Evolutionary conservation across 2,113 vertebrate genomes (phyloP), one percentile per base, ranked within the genome.

Genomic region (Etheostoma spectabile): DNA sequence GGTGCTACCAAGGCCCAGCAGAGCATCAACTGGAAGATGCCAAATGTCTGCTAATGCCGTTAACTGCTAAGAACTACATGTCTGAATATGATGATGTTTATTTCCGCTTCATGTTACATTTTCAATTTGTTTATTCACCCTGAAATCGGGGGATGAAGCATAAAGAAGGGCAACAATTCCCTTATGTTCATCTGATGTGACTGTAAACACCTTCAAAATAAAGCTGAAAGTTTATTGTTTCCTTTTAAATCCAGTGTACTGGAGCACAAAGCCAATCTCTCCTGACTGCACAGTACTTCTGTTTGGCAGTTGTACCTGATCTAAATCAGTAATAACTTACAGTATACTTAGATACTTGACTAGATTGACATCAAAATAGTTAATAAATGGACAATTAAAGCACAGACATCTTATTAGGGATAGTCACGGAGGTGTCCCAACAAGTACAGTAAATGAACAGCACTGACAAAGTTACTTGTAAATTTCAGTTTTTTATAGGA

Each of bases 221-320:
- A 67, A 60, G 27, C 14, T 51, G 8, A 46, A 66, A 27, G n/a
- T 46, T 48, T 46, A 56, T 53, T 55, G 42, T 59, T 75, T 70
- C 3, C 61, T 80, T 73, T 66, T 15, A 72, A 60, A 57, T 73
- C 14, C 79, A 63, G 30, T 52, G 22, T 51, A 52, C 16, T 18
- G n/a, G 16, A 51, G 35, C 59, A 45, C 8, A 57, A 0, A 57
- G 18, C 48, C 62, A 68, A 51, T 72, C 61, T 18, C 27, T 38
- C n/a, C 46, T 24, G 62, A 48, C 18, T 60, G 35, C n/a, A n/a
- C 24, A 30, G 27, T 65, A 65, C 24, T 77, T 78, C 49, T 49
- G 19, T 13, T 57, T 61, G 35, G 59, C 16, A 52, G 14, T 10
- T 33, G 33, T 61, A 38, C 7, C 12, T 49, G 21, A 70, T 53